Base-by-base conservation (phyloP, 2,888 invertebrate genomes). In the Iphiclides podalirius region DNA sequence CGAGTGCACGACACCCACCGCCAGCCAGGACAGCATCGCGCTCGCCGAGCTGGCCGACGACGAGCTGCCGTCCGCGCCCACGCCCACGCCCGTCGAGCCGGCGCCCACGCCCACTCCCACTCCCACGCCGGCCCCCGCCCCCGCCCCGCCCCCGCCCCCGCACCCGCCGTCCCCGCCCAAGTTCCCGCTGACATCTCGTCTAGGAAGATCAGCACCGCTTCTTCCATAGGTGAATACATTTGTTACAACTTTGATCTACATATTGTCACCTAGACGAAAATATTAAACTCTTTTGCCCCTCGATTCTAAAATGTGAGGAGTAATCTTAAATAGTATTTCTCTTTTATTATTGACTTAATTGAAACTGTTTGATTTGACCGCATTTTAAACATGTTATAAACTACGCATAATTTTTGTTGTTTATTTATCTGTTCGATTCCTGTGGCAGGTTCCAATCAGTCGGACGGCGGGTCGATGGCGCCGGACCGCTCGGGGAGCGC, bases 1-100 rank as follows among this genome's bases (percentile, higher is more conserved):
- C 0, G 89, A 88, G 66, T 89, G 89, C 69, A 89, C 89, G n/a
- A 89, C 89, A 31, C 89, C 89, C 15, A 89, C 88, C 8, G 86
- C 85, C 38, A 81, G 81, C 54, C 85, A 86, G 63, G 88, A 89
- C 73, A 80, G 81, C 71, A 79, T 88, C 60, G 79, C 84, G 28
- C 56, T 70, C 16, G 80, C 79, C 13, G 86, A 86, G 57, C 74
- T 85, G 31, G 81, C 77, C 3, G 64, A 67, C 54, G 83, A 82
- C 63, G 67, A 57, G 52, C 59, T 63, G 41, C 59, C 59, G 42
- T 56, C 51, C 14, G 73, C 67, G 52, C 63, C 64, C 23, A 57
- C 41, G 8, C 50, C 40, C 15, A 39, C 40, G 13, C 42, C 51
- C 20, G 50, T 38, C 13, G 39, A 43, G 4, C 15, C 47, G 13